Base-by-base conservation (phyloP, 2,113 vertebrate species). In the Sprattus sprattus region DNA sequence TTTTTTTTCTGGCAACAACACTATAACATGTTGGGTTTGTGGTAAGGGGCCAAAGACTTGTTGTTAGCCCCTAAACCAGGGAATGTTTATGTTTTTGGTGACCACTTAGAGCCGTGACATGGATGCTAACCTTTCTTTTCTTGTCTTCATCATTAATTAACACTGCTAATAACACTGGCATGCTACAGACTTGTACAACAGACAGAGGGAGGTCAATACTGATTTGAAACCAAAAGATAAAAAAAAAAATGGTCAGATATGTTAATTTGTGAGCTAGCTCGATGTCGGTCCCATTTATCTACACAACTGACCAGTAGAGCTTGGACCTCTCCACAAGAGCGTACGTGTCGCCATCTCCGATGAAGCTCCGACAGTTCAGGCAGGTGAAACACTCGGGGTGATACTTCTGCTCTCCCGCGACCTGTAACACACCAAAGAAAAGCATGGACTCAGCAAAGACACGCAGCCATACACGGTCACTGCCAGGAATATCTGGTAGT, bases 321-420 rank as follows among this genome's bases (percentile, higher is more conserved):
- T 99, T 99, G 92, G 98, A 99, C 87, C 97, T 95, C 89, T 99
- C 98, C 94, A 99, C 98, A 93, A 99, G 91, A 0, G 98, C 98
- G 0, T 99, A 99, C 0, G 97, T 98, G 94, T 99, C 98, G 75
- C 98, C 98, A 9, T 99, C 98, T 0, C 98, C 98, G 0, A 99
- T 99, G 92, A 99, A 99, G 0, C 93, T 81, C 81, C 90, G 94
- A 82, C 98, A 99, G 44, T 95, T 96, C 89, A 97, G 96, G 90
- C 98, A 99, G 89, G 95, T 96, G 95, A 99, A 99, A 91, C 98
- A 99, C 90, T 99, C 98, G 0, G 98, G 98, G 92, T 99, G 98
- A 91, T 99, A 99, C 89, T 99, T 99, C 92, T 98, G 97, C 88
- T 99, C 98, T 82, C 98, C 98, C 0, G 98, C 98, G 81, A 99